phyloP scores from a whole-genome alignment of 2,113 vertebrate species.

The Monopterus albus region DNA sequence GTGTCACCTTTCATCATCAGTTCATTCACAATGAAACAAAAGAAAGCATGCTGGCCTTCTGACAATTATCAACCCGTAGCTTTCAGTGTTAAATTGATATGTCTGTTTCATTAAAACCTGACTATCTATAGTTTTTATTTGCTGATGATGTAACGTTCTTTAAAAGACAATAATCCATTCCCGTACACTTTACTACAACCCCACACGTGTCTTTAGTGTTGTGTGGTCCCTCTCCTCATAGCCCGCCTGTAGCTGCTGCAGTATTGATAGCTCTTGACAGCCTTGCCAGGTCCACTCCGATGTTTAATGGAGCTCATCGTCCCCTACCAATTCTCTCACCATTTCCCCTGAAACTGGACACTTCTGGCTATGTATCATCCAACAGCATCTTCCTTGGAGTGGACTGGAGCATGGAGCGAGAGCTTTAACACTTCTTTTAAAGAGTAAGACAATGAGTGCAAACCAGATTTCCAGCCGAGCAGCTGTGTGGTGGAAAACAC shows the following conservation, averaged over 20 bases:
- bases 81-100: too few relatives aligned
- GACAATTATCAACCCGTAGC: background rate
- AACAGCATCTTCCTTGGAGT: conserved; percentile 79
- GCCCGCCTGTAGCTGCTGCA: conserved; percentile 49
- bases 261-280: conserved; percentile 27
- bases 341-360: conserved; percentile 86
- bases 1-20: conserved; percentile 46
- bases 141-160: background rate
- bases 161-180: background rate
- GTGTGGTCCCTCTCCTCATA: background rate
- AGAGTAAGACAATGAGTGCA: conserved; percentile 47
- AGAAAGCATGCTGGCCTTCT: background rate
- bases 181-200: background rate
- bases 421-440: conserved; percentile 73
- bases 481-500: conserved; percentile 67
- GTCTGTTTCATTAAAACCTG: background rate
- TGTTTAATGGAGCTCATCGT: conserved; percentile 86
- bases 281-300: conserved; percentile 46
- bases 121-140: too few relatives aligned
- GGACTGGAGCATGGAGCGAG: conserved; percentile 79
- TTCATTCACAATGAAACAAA: conserved; percentile 36
- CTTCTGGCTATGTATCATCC: conserved; percentile 79
- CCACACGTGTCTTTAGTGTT: background rate
- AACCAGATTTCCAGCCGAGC: conserved; percentile 53
- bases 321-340: conserved; percentile 71